These are phyloP conservation scores for Danionella dracula DNA, from an alignment of 2,797 vertebrate genomes.

Conservation along the genomic window DNA sequence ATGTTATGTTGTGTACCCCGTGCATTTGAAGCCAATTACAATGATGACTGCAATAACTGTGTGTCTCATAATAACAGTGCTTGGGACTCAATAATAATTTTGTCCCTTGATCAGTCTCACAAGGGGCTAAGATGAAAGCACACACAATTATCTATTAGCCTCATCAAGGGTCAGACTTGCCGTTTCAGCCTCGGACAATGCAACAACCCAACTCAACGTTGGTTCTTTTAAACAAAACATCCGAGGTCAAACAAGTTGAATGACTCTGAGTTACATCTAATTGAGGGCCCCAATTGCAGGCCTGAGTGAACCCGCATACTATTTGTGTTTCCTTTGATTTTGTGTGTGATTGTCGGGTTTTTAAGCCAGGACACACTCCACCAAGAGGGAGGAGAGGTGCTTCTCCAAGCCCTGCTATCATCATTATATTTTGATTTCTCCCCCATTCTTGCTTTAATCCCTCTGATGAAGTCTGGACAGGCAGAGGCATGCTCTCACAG, in stretches of 20 bases:
- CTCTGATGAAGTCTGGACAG: constrained; percentile 99
- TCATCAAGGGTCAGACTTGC: constrained; percentile 49
- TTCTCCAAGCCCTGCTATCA: constrained; percentile 60
- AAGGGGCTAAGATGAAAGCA: constrained; percentile 66
- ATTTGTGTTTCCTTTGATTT: constrained; percentile 28
- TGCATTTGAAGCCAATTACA: constrained; percentile 52
- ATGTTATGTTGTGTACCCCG: constrained; percentile 24
- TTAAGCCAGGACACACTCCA: constrained; percentile 49
- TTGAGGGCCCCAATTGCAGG: background rate
- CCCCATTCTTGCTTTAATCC: constrained; percentile 88
- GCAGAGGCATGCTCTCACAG: constrained; percentile 95
- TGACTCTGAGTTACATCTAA: constrained; percentile 28
- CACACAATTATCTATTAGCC: constrained; percentile 52
- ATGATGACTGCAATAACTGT: constrained; percentile 62
- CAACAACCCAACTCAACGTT: constrained; percentile 51
- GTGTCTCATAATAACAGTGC: constrained; percentile 61
- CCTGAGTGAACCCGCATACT: background rate
- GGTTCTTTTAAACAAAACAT: constrained; percentile 44
- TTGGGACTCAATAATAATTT: constrained; percentile 60
- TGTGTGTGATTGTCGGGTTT: constrained; percentile 40
- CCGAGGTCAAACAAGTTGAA: constrained; percentile 12
- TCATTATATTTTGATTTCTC: constrained; percentile 85
- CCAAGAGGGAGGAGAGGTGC: constrained; percentile 65
- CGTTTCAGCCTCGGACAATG: constrained; percentile 65
- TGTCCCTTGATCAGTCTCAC: constrained; percentile 66